These are phyloP conservation scores for Isichthys henryi DNA, from an alignment of 2,113 vertebrate species.

Conservation along the genomic window DNA sequence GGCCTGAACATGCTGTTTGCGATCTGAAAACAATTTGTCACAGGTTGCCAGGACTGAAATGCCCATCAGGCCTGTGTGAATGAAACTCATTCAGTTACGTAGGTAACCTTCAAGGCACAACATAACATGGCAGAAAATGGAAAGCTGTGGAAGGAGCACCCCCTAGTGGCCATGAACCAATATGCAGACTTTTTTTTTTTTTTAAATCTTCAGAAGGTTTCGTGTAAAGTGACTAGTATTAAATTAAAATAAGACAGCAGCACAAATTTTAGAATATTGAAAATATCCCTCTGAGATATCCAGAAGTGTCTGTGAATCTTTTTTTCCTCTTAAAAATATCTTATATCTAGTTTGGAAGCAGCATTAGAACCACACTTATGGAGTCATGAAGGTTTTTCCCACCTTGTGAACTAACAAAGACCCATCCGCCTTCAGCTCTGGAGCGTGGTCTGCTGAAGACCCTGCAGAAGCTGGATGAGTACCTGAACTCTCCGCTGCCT, in stretches of 20 bases:
- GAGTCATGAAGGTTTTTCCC: neutral
- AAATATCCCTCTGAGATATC: neutral
- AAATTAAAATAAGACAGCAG: neutral
- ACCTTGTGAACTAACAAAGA: neutral
- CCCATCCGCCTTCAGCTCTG: conserved; percentile 54
- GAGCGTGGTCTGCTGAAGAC: conserved; percentile 90
- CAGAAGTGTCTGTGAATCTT: neutral
- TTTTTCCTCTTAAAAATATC: neutral
- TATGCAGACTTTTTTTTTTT: neutral
- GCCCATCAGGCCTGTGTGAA: neutral
- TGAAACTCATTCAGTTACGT: neutral
- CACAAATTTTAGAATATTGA: neutral
- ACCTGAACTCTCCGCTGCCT: conserved; percentile 81
- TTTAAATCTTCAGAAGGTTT: neutral
- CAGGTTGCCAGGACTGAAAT: neutral
- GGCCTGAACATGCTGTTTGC: neutral
- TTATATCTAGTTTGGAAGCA: neutral
- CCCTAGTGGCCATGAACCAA: neutral
- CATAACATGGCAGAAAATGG: neutral
- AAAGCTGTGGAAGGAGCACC: neutral
- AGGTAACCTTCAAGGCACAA: neutral
- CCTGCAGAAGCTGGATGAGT: conserved; percentile 91
- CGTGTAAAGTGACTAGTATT: neutral
- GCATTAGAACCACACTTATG: neutral
- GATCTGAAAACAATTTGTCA: neutral